phyloP scores from a whole-genome alignment of 1,140 invertebrate genomes.

The Apocrypta bakeri region DNA sequence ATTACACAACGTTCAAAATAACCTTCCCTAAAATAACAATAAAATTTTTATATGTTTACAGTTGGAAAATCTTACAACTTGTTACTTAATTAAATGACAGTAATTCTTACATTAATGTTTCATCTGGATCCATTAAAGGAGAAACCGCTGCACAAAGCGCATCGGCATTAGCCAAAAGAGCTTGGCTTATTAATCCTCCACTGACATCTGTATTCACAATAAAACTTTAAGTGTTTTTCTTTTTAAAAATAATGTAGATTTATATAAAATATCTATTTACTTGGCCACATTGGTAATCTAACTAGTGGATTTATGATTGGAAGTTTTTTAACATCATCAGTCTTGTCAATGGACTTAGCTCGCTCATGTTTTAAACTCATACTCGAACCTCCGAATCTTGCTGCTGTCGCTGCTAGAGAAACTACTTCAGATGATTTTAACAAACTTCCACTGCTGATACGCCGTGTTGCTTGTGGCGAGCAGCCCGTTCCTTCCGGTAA shows the following conservation, averaged over 20 bases:
- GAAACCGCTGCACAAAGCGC: slow-evolving; percentile 95
- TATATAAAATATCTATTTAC: slow-evolving; percentile 75
- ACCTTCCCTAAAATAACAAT: slow-evolving; percentile 80
- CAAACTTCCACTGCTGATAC: slow-evolving; percentile 86
- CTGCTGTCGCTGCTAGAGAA: slow-evolving; percentile 76
- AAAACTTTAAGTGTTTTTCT: slow-evolving; percentile 46
- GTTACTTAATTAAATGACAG: neutral
- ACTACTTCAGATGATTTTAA: slow-evolving; percentile 79
- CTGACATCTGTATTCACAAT: slow-evolving; percentile 74
- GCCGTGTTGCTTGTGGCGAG: slow-evolving; percentile 83
- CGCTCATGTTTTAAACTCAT: slow-evolving; percentile 68
- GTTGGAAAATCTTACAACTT: neutral
- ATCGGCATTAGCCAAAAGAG: slow-evolving; percentile 96
- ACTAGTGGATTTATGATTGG: slow-evolving; percentile 94
- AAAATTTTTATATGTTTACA: neutral
- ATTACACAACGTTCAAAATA: slow-evolving; percentile 97
- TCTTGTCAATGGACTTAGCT: slow-evolving; percentile 74
- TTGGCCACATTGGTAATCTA: slow-evolving; percentile 89
- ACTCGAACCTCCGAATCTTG: slow-evolving; percentile 72
- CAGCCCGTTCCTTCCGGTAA: slow-evolving; percentile 67
- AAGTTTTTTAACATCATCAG: slow-evolving; percentile 80
- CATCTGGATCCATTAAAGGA: slow-evolving; percentile 93
- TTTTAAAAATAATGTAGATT: slow-evolving; percentile 34
- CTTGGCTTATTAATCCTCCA: slow-evolving; percentile 89
- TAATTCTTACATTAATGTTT: slow-evolving; percentile 82